These are phyloP conservation scores for Agriopis leucophaearia DNA, from an alignment of 2,888 invertebrate genomes.

Conservation along the genomic window DNA sequence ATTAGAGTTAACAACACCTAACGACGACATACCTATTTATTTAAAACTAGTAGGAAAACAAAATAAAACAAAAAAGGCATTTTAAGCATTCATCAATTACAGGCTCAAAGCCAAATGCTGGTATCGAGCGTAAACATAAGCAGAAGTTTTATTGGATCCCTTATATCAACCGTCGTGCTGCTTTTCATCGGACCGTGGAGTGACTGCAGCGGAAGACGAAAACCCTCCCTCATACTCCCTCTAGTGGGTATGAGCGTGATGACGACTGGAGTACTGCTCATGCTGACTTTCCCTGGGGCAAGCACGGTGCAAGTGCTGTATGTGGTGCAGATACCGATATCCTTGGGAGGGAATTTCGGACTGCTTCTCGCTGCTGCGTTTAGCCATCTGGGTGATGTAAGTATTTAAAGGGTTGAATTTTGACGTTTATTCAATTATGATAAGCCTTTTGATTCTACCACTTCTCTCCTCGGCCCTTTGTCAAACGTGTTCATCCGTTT, in stretches of 20 bases:
- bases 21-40: no score
- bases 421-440: no score
- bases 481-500: no score
- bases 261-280: constrained; percentile 76
- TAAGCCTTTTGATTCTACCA: no score
- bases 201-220: constrained; percentile 86
- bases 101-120: constrained; percentile 84
- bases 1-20: no score
- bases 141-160: constrained; percentile 77
- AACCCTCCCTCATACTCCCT: constrained; percentile 85
- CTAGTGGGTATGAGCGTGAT: constrained; percentile 84
- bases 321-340: constrained; percentile 88
- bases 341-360: constrained; percentile 89
- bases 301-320: constrained; percentile 76
- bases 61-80: no score
- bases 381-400: constrained; percentile 92
- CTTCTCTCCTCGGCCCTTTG: no score
- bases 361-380: constrained; percentile 91
- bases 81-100: constrained; percentile 49
- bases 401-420: constrained; percentile 57
- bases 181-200: constrained; percentile 88
- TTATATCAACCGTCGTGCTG: constrained; percentile 87
- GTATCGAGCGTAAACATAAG: constrained; percentile 90
- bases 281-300: constrained; percentile 77
- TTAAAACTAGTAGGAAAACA: no score